Evolutionary conservation across 1,140 invertebrate species (phyloP).

Genomic region (Gryon sp.): DNA sequence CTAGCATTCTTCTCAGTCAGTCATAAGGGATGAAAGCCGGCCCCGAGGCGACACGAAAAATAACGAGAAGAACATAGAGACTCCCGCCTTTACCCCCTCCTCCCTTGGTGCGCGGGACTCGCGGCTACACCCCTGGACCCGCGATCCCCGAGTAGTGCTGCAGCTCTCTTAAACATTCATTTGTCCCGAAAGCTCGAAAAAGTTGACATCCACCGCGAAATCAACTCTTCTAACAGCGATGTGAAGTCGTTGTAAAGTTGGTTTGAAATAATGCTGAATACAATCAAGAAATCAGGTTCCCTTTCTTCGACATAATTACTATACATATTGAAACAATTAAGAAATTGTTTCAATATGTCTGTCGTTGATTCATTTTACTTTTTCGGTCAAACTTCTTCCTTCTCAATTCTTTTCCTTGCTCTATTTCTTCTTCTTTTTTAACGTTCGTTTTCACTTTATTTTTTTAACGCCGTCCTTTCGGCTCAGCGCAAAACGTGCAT

Average conservation of each 20-base stretch:
- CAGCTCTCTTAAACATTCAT: slow-evolving; percentile 55
- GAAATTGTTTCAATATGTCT: slow-evolving; percentile 20
- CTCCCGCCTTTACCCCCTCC: slow-evolving; percentile 1
- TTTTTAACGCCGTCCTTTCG: background rate
- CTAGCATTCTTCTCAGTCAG: slow-evolving; percentile 60
- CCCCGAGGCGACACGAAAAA: slow-evolving; percentile 63
- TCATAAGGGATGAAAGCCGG: slow-evolving; percentile 62
- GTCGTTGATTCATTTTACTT: background rate
- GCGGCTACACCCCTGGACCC: slow-evolving; percentile 24
- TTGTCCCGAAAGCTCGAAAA: slow-evolving; percentile 48
- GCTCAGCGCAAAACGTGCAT: slow-evolving; percentile 3
- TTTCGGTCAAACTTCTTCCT: background rate
- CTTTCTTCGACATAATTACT: slow-evolving; percentile 21
- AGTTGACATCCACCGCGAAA: slow-evolving; percentile 37
- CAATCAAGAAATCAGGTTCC: slow-evolving; percentile 37
- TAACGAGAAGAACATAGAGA: slow-evolving; percentile 61
- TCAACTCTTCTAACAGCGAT: slow-evolving; percentile 22
- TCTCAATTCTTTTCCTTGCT: slow-evolving; percentile 1
- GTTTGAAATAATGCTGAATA: slow-evolving; percentile 44
- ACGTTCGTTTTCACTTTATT: no score
- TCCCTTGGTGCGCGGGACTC: slow-evolving; percentile 7
- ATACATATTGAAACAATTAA: slow-evolving; percentile 10
- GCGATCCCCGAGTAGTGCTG: background rate
- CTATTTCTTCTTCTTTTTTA: no score
- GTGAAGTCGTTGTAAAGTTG: slow-evolving; percentile 40